Evolutionary conservation across 1,140 invertebrate species (phyloP).

Genomic region (Hylyphantes graminicola): DNA sequence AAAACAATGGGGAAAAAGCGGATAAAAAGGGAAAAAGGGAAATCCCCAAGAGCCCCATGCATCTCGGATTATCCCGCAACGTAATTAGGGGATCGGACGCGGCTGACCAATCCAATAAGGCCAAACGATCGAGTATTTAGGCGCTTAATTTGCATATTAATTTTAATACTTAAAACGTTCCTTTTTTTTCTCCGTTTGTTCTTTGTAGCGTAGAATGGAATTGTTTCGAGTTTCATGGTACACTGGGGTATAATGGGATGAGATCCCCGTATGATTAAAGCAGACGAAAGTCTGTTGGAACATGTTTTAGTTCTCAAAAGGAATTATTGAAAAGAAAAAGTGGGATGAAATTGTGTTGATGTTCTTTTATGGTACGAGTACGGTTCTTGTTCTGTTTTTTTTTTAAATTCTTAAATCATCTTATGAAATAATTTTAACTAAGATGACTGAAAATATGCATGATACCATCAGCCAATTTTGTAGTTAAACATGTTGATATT

Average conservation of each 20-base stretch:
- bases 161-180: slow-evolving; percentile 41
- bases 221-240: slow-evolving; percentile 34
- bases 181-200: not conserved
- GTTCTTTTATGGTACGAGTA: no score
- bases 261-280: not conserved
- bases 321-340: no score
- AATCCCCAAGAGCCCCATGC: slow-evolving; percentile 5
- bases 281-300: no score
- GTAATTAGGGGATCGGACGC: slow-evolving; percentile 48
- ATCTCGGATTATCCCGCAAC: slow-evolving; percentile 40
- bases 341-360: no score
- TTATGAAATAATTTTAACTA: no score
- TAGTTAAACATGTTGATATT: no score
- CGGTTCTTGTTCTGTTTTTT: no score
- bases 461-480: no score
- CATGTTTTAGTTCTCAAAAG: no score
- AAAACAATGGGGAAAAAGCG: not conserved
- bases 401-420: no score
- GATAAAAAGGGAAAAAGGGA: slow-evolving; percentile 4
- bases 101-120: slow-evolving; percentile 53
- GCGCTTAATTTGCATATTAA: slow-evolving; percentile 56
- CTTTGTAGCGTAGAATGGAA: not conserved
- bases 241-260: not conserved
- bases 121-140: slow-evolving; percentile 54
- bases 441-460: no score